A percentile compares a stretch with the other conserved stretches of the same genome.
phyloP scores from a whole-genome alignment of 2,113 vertebrate species.

The Amphiprion ocellaris region DNA sequence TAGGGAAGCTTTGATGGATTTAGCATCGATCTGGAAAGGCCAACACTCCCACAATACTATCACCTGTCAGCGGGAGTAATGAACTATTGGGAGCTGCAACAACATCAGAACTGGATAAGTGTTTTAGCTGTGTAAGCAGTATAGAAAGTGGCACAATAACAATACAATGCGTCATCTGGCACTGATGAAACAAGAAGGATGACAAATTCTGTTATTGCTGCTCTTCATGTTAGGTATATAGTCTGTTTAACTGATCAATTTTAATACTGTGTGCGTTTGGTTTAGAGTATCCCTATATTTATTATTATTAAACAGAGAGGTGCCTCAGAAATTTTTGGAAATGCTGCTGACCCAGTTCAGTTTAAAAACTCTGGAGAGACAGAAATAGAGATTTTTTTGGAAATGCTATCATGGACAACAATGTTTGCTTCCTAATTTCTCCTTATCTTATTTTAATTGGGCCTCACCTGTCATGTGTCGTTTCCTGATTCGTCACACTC shows the following conservation, averaged over 20 bases:
- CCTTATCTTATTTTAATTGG: too few relatives aligned
- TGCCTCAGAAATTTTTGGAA: too few relatives aligned
- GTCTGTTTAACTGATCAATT: neutral
- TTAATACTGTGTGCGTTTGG: neutral
- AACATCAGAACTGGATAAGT: conserved; percentile 25
- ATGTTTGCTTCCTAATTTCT: too few relatives aligned
- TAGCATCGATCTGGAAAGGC: conserved; percentile 61
- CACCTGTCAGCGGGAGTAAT: conserved; percentile 49
- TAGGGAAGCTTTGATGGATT: conserved; percentile 65
- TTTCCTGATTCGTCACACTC: too few relatives aligned
- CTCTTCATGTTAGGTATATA: neutral
- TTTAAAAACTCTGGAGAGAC: too few relatives aligned
- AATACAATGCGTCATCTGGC: neutral
- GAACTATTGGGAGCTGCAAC: conserved; percentile 30
- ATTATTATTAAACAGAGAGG: neutral
- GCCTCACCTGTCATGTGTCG: too few relatives aligned
- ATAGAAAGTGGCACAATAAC: conserved; percentile 9
- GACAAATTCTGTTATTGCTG: neutral
- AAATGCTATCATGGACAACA: too few relatives aligned
- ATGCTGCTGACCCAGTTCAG: too few relatives aligned
- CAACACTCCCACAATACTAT: conserved; percentile 31
- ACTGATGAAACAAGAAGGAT: neutral
- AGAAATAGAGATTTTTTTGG: too few relatives aligned
- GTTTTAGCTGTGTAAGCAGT: conserved; percentile 27
- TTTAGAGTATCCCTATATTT: neutral